Conservation (phyloP, 2,888 invertebrate genomes). For the Melieria picta region DNA sequence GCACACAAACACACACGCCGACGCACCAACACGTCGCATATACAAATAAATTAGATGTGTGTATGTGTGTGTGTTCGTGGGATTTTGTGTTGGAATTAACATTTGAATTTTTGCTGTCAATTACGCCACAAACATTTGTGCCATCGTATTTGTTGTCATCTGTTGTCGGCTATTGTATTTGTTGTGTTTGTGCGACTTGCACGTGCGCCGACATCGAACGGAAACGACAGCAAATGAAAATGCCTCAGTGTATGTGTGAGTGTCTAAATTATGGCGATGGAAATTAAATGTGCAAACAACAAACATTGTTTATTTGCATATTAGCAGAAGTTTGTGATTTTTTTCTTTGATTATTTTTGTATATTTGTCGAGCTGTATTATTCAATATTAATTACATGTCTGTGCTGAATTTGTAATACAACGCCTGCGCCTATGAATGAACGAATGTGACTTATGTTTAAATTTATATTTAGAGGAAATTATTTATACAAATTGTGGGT, state of each 20-base stretch:
- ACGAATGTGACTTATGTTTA: too few relatives aligned
- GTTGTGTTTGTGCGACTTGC: slow-evolving; percentile 1
- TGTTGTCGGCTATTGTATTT: background rate
- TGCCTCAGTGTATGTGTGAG: background rate
- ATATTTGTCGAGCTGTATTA: background rate
- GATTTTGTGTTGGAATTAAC: background rate
- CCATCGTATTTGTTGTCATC: background rate
- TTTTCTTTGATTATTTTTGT: background rate
- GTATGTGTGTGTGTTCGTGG: too few relatives aligned
- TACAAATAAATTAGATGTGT: too few relatives aligned
- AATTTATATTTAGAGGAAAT: too few relatives aligned
- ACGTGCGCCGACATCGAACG: background rate
- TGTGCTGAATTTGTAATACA: too few relatives aligned
- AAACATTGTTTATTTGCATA: background rate
- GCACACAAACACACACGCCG: slow-evolving; percentile 8
- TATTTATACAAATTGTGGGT: too few relatives aligned
- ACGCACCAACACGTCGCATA: background rate
- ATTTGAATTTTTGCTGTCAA: slow-evolving; percentile 13
- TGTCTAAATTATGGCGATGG: too few relatives aligned
- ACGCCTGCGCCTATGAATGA: too few relatives aligned
- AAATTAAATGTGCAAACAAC: too few relatives aligned
- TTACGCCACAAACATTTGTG: background rate
- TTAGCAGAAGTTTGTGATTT: background rate
- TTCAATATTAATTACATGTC: too few relatives aligned
- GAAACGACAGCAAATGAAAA: slow-evolving; percentile 4